These are phyloP conservation scores for Alosa alosa DNA, from an alignment of 2,113 vertebrate species.

Conservation along the genomic window DNA sequence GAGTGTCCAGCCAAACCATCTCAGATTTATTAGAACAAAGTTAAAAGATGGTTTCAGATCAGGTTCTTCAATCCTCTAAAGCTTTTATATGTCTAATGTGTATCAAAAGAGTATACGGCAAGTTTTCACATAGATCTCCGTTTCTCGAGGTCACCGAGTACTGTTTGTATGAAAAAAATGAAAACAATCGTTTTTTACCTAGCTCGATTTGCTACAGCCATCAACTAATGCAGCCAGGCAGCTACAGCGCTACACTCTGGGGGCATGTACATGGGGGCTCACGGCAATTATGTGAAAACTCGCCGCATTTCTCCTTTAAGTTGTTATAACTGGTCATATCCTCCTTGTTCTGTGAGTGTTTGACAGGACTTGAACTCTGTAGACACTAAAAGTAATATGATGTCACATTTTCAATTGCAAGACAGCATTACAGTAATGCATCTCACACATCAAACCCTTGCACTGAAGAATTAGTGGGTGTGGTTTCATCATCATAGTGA, in stretches of 20 bases:
- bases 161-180: too few species aligned
- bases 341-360: not conserved
- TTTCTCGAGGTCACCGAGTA: too few species aligned
- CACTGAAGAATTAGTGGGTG: not conserved
- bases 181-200: too few species aligned
- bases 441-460: not conserved
- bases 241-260: too few species aligned
- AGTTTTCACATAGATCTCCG: too few species aligned
- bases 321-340: too few species aligned
- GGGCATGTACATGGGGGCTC: too few species aligned
- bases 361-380: not conserved
- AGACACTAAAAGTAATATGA: not conserved
- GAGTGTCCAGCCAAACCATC: slow-evolving; percentile 2
- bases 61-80: not conserved
- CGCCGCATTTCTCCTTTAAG: not conserved
- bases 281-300: too few species aligned
- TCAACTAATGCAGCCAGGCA: too few species aligned
- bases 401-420: not conserved
- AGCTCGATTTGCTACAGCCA: too few species aligned
- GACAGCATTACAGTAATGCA: not conserved
- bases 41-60: not conserved
- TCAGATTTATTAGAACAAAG: not conserved
- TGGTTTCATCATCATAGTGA: not conserved
- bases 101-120: too few species aligned
- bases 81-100: slow-evolving; percentile 44